Evolutionary conservation across 1,140 invertebrate species (phyloP).

Genomic region (Andrena cerasifolii): DNA sequence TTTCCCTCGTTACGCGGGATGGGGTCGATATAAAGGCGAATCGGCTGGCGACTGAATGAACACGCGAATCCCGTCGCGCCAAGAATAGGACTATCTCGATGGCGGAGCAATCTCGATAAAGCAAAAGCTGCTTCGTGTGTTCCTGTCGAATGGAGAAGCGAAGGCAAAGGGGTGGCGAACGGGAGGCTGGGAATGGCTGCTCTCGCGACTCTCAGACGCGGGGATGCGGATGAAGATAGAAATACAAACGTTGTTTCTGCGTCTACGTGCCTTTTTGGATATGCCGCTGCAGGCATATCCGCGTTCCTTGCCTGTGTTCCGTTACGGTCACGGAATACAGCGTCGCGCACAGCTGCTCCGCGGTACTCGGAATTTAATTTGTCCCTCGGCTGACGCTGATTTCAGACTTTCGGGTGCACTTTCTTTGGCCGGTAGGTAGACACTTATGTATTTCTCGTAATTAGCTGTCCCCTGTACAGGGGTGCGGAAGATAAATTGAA

Average conservation of each 20-base stretch:
- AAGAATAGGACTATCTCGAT: slow-evolving; percentile 33
- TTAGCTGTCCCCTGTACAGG: too few species aligned
- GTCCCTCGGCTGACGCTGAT: not conserved
- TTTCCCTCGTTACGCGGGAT: slow-evolving; percentile 4
- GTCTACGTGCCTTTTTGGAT: slow-evolving; percentile 16
- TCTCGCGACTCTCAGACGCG: slow-evolving; percentile 23
- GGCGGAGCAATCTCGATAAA: slow-evolving; percentile 56
- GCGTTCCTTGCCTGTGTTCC: not conserved
- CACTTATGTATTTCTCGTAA: too few species aligned
- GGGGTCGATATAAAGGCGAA: not conserved
- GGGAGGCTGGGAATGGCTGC: slow-evolving; percentile 35
- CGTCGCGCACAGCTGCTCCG: not conserved
- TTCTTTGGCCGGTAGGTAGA: too few species aligned
- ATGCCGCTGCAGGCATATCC: slow-evolving; percentile 1
- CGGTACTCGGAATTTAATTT: not conserved
- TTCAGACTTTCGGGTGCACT: too few species aligned
- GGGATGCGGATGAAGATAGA: slow-evolving; percentile 48
- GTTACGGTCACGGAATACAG: not conserved
- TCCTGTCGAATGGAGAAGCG: slow-evolving; percentile 37
- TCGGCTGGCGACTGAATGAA: slow-evolving; percentile 17
- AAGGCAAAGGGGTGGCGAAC: slow-evolving; percentile 30
- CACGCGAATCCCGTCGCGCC: slow-evolving; percentile 15
- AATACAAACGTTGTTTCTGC: slow-evolving; percentile 57
- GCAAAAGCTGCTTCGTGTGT: slow-evolving; percentile 41
- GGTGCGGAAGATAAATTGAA: too few species aligned